Conservation (phyloP, 1,140 invertebrate genomes). For the Nephotettix cincticeps region DNA sequence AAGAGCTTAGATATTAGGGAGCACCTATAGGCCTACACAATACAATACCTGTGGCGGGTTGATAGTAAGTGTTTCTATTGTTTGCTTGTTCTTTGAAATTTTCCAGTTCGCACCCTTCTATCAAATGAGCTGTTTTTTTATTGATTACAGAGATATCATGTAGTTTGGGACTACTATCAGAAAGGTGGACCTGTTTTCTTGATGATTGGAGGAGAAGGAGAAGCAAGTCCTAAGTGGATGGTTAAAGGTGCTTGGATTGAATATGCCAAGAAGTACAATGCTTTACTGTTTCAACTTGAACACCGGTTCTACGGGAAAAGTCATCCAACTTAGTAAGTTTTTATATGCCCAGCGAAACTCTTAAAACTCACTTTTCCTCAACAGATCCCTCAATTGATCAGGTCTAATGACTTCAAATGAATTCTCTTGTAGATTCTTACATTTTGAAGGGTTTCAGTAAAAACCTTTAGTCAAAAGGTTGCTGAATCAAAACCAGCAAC, state of each 20-base stretch:
- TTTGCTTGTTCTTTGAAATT: background rate
- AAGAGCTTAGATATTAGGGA: background rate
- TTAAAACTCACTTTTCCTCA: no score
- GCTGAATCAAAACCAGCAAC: no score
- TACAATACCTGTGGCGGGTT: background rate
- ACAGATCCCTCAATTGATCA: no score
- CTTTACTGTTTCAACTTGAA: slow-evolving; percentile 82
- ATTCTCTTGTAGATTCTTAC: no score
- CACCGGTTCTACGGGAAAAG: slow-evolving; percentile 93
- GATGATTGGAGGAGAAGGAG: slow-evolving; percentile 85
- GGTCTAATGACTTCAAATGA: no score
- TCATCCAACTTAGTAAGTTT: slow-evolving; percentile 77
- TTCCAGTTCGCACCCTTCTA: no score
- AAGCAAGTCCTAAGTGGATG: slow-evolving; percentile 63
- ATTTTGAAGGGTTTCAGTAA: no score
- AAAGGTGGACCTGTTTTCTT: slow-evolving; percentile 75
- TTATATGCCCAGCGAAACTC: no score
- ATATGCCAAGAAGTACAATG: slow-evolving; percentile 74
- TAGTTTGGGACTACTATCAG: slow-evolving; percentile 68
- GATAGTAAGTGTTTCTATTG: background rate
- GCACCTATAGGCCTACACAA: background rate
- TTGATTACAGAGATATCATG: slow-evolving; percentile 68
- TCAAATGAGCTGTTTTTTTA: background rate
- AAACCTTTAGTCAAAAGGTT: no score
- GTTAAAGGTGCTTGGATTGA: slow-evolving; percentile 62